Percentiles rank a stretch among this genome's conserved stretches.
Conservation (phyloP, 2,888 invertebrate species). For the Caenorhabditis sp. region DNA sequence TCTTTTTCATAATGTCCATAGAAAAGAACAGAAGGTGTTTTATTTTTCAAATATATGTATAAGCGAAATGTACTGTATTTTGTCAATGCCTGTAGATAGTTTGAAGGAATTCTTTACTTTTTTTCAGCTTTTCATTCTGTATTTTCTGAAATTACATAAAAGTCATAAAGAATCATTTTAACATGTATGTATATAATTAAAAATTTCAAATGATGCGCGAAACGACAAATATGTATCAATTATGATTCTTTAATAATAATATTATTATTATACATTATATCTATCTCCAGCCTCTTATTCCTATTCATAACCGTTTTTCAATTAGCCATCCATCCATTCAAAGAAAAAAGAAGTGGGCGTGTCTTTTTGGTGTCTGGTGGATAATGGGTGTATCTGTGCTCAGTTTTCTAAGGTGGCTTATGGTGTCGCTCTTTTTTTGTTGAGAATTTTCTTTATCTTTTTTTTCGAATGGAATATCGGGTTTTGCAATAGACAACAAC, state of each 20-base stretch:
- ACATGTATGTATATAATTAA: not conserved
- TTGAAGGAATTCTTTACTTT: too few relatives aligned
- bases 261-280: not conserved
- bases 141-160: not conserved
- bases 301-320: not conserved
- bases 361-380: not conserved
- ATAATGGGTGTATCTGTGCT: not conserved
- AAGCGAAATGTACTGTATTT: too few relatives aligned
- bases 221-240: slow-evolving; percentile 1
- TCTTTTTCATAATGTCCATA: not conserved
- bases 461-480: not conserved
- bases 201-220: not conserved
- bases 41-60: not conserved
- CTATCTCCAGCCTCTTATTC: not conserved
- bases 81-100: not conserved
- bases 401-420: not conserved
- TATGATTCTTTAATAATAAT: not conserved
- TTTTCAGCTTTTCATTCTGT: not conserved
- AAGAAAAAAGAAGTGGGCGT: not conserved
- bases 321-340: not conserved
- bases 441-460: not conserved
- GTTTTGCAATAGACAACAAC: not conserved
- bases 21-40: not conserved
- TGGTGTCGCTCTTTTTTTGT: not conserved
- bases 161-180: too few relatives aligned